Percentiles rank a stretch among this genome's conserved stretches.
Evolutionary conservation across 2,888 invertebrate genomes (phyloP).

Genomic region (Metopia argyrocephala): DNA sequence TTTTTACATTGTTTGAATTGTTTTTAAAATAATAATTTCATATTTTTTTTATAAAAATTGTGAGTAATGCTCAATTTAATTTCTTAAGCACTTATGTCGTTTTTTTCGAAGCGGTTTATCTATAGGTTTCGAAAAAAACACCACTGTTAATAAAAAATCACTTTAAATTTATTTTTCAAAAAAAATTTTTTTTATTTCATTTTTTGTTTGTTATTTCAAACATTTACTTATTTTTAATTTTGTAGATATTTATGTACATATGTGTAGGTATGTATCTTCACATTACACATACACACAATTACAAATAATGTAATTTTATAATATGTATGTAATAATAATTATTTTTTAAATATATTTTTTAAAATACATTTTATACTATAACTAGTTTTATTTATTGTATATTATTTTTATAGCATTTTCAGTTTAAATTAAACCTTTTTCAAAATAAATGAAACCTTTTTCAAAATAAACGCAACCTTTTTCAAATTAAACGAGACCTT

Average conservation of each 20-base stretch:
- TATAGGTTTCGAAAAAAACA: no score
- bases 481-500: no score
- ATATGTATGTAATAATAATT: not conserved
- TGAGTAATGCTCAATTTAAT: no score
- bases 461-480: no score
- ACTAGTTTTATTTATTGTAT: not conserved
- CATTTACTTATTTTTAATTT: slow-evolving; percentile 54
- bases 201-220: slow-evolving; percentile 71
- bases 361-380: not conserved
- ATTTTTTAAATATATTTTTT: not conserved
- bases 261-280: slow-evolving; percentile 57
- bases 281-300: slow-evolving; percentile 67
- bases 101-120: no score
- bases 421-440: no score
- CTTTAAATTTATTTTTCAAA: slow-evolving; percentile 38
- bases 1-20: no score
- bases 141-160: no score
- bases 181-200: slow-evolving; percentile 59
- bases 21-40: no score
- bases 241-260: slow-evolving; percentile 24
- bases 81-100: no score
- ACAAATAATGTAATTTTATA: slow-evolving; percentile 65
- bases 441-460: no score
- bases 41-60: no score
- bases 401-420: not conserved